Percentiles rank a stretch among this genome's conserved stretches.
Evolutionary conservation across 2,888 invertebrate genomes (phyloP).

Genomic region (Zeuzera pyrina): DNA sequence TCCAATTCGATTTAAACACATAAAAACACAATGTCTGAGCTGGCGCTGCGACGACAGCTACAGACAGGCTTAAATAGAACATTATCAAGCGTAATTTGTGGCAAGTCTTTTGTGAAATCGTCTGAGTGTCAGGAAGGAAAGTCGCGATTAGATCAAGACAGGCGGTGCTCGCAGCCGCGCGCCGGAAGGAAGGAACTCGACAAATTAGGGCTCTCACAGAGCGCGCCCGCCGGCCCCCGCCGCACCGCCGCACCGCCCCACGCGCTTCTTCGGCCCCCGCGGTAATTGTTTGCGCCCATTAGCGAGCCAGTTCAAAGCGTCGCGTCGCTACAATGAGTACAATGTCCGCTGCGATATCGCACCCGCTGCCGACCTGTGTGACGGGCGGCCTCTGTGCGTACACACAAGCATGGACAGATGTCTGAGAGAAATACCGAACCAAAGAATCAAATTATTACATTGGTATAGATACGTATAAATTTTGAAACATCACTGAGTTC

Average conservation of each 20-base stretch:
- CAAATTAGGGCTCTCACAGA: constrained; percentile 53
- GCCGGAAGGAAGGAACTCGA: constrained; percentile 62
- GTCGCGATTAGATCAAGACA: constrained; percentile 30
- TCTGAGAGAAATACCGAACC: constrained; percentile 3
- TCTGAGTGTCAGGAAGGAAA: too few species aligned
- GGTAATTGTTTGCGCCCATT: constrained; percentile 61
- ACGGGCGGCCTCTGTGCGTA: constrained; percentile 14
- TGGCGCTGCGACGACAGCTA: too few species aligned
- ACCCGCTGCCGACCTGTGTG: too few species aligned
- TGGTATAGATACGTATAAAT: constrained; percentile 1
- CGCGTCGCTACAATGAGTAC: too few species aligned
- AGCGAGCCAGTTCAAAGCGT: constrained; percentile 33
- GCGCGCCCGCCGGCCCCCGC: constrained; percentile 45
- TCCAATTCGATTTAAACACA: too few species aligned
- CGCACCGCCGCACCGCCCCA: constrained; percentile 29
- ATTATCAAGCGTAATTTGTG: too few species aligned
- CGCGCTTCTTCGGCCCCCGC: constrained; percentile 36
- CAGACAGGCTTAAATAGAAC: too few species aligned
- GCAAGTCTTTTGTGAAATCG: too few species aligned
- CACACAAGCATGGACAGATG: constrained; percentile 5
- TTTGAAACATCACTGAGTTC: too few species aligned
- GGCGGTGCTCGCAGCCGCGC: constrained; percentile 24
- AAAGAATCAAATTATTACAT: constrained; percentile 2
- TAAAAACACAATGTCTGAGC: too few species aligned
- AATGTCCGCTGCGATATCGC: too few species aligned